Evolutionary conservation across 2,113 vertebrate genomes (phyloP).

Genomic region (Felis chaus): DNA sequence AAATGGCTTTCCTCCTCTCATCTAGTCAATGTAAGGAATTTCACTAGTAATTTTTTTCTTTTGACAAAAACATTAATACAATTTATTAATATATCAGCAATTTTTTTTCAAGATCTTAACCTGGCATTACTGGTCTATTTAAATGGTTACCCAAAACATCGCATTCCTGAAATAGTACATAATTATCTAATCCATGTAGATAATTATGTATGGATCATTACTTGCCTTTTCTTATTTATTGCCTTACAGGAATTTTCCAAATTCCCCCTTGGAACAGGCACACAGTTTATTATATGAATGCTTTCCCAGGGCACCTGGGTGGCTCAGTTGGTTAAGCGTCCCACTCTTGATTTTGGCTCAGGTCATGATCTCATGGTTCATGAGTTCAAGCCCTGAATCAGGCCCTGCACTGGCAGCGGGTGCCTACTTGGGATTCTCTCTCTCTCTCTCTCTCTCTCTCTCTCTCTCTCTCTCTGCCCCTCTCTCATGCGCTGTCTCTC

Average conservation of each 20-base stretch:
- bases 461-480: too few relatives aligned
- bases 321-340: too few relatives aligned
- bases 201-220: slow-evolving; percentile 49
- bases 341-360: too few relatives aligned
- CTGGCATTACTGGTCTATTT: not conserved
- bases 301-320: too few relatives aligned
- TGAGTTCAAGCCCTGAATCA: too few relatives aligned
- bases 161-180: slow-evolving; percentile 48
- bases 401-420: too few relatives aligned
- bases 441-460: too few relatives aligned
- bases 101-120: not conserved
- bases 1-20: not conserved
- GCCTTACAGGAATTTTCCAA: slow-evolving; percentile 25
- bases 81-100: not conserved
- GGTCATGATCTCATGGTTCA: too few relatives aligned
- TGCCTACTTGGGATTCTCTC: too few relatives aligned
- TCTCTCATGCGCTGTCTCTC: too few relatives aligned
- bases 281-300: slow-evolving; percentile 27
- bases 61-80: not conserved
- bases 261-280: not conserved
- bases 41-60: not conserved
- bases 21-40: not conserved
- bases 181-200: slow-evolving; percentile 68
- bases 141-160: not conserved
- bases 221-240: slow-evolving; percentile 40